Base-by-base conservation (phyloP, 1,140 invertebrate genomes). In the Drosophila sulfurigaster region DNA sequence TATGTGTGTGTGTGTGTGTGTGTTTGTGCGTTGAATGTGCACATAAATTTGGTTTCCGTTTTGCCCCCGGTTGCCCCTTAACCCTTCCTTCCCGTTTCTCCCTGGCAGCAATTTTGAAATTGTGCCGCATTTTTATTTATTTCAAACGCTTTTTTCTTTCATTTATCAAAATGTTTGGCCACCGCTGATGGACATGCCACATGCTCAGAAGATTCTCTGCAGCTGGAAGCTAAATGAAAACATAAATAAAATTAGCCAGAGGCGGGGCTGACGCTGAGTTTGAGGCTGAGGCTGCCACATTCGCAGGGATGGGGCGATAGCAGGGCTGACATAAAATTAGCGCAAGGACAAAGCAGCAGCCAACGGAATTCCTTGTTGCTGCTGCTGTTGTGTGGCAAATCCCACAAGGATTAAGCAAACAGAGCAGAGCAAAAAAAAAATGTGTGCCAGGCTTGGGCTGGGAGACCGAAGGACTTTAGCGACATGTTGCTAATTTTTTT, bases 401-500 rank as follows among this genome's bases (percentile, higher is more conserved):
- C 81, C 85, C 83, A 57, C 63, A 72, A 80, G 83, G 81, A 72
- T 77, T 71, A 52, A 45, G 66, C 54, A 67, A 25, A 45, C 25
- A 51, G 54, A 51, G 54, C 43, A 62, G 20, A 25, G 20, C n/a
- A n/a, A 20, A 0, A 25, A 25, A 25, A 38, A 45, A 41, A 38
- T 20, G 32, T 57, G 54, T 38, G 54, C 32, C 32, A 57, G 32
- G 5, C 49, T n/a, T n/a, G 3, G 3, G n/a, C 49, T 51, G 49
- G 16, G 11, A 11, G 45, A 28, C 32, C 52, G 35, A 10, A 72
- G 69, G 68, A 72, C 49, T 43, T 28, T 51, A 56, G 58, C 66
- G 74, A 79, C 81, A 83, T 83, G 81, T 69, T 78, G 83, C 77
- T 87, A 87, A 88, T 82, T 82, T 82, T 81, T 83, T 88, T 62